phyloP scores from a whole-genome alignment of 2,113 vertebrate species.

The Nannospalax galili region DNA sequence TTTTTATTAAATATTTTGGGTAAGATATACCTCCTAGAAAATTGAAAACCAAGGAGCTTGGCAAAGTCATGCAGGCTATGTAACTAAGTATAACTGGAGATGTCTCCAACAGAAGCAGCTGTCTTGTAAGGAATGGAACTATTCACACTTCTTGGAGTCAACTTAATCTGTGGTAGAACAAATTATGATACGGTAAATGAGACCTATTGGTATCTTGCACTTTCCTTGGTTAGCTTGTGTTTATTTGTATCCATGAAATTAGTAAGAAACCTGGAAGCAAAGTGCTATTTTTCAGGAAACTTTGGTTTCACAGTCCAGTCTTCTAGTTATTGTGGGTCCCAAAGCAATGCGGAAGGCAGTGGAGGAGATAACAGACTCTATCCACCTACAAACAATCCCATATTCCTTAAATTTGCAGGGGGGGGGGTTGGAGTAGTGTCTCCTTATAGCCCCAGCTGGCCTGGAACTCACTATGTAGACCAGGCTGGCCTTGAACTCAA shows the following conservation, averaged over 20 bases:
- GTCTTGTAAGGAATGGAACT: background rate
- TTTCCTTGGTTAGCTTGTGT: background rate
- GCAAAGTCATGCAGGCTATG: background rate
- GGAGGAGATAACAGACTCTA: background rate
- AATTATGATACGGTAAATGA: background rate
- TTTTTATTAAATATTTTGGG: background rate
- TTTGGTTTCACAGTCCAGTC: background rate
- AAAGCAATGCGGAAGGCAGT: background rate
- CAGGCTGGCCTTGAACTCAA: no score
- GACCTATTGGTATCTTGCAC: background rate
- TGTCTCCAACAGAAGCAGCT: background rate
- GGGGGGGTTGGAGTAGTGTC: no score
- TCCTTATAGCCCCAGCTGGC: no score
- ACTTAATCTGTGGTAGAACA: background rate
- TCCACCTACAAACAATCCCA: background rate
- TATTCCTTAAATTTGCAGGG: background rate
- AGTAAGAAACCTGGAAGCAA: background rate
- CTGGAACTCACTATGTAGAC: no score
- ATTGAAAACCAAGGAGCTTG: background rate
- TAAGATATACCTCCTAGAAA: background rate
- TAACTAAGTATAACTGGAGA: background rate
- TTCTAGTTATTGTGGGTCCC: background rate
- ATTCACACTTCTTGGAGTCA: background rate
- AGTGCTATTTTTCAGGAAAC: background rate
- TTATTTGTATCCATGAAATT: background rate